Evolutionary conservation across 2,797 vertebrate genomes (phyloP).

Genomic region (Hydrocynus forskahlii): DNA sequence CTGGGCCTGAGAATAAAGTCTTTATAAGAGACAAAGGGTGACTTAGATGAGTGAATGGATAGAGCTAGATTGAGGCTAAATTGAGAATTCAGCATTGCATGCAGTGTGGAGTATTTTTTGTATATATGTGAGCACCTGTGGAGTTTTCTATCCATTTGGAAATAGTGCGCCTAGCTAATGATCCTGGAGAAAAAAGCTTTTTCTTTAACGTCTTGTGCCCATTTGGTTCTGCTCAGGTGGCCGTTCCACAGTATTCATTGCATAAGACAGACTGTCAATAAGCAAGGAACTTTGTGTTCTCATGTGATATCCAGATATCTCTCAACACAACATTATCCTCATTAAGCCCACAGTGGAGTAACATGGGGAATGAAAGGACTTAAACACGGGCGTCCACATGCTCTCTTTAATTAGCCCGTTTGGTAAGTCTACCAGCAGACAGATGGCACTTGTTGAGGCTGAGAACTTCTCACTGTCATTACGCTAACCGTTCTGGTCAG

Average conservation of each 20-base stretch:
- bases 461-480: constrained; percentile 38
- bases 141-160: background rate
- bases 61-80: constrained; percentile 28
- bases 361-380: constrained; percentile 39
- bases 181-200: background rate
- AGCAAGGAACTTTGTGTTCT: constrained; percentile 53
- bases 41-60: constrained; percentile 9
- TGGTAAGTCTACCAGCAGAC: constrained; percentile 50
- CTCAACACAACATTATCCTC: constrained; percentile 51
- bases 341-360: constrained; percentile 44
- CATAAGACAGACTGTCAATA: constrained; percentile 48
- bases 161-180: background rate
- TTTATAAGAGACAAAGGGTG: constrained; percentile 15
- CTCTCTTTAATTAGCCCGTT: constrained; percentile 55
- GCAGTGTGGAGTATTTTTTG: background rate
- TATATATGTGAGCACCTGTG: constrained; percentile 9
- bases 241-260: constrained; percentile 14
- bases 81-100: constrained; percentile 1
- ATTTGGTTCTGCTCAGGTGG: constrained; percentile 27
- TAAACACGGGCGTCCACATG: constrained; percentile 37
- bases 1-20: constrained; percentile 15
- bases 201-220: background rate
- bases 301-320: constrained; percentile 43
- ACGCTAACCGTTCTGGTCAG: constrained; percentile 33
- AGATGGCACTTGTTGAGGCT: constrained; percentile 67